phyloP scores from a whole-genome alignment of 2,113 vertebrate genomes.

The Microtus pennsylvanicus region DNA sequence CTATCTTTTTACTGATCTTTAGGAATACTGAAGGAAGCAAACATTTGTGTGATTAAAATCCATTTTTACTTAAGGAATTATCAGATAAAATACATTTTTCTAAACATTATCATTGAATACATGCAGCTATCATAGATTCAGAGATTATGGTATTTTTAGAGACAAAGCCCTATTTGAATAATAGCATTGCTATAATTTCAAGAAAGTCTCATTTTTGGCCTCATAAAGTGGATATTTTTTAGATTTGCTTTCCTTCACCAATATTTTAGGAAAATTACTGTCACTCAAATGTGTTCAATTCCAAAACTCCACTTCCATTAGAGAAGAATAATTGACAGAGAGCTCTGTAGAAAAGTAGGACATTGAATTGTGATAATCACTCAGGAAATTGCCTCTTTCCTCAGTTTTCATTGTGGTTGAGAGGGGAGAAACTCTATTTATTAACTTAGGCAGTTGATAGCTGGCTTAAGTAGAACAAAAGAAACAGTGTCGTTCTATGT shows the following conservation, averaged over 20 bases:
- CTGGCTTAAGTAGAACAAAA: conserved; percentile 53
- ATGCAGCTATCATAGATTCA: background rate
- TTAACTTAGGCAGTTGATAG: background rate
- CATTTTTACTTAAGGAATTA: background rate
- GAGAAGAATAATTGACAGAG: conserved; percentile 71
- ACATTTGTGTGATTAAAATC: background rate
- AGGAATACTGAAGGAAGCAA: background rate
- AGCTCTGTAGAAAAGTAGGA: conserved; percentile 42
- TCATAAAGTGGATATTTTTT: conserved; percentile 46
- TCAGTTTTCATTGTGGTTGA: conserved; percentile 49
- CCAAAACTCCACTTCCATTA: conserved; percentile 61
- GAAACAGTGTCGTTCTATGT: background rate
- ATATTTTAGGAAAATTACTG: conserved; percentile 69
- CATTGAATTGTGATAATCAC: conserved; percentile 59
- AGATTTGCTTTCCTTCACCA: conserved; percentile 60
- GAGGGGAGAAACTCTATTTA: conserved; percentile 21
- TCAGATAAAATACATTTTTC: background rate
- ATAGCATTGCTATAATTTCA: background rate
- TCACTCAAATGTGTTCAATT: conserved; percentile 71
- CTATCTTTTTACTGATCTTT: background rate
- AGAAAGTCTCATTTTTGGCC: background rate
- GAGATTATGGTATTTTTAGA: conserved; percentile 57
- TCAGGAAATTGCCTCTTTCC: conserved; percentile 37
- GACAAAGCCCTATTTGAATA: background rate
- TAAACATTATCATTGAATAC: background rate